phyloP scores from a whole-genome alignment of 2,888 invertebrate genomes.

The Phaedon cochleariae region DNA sequence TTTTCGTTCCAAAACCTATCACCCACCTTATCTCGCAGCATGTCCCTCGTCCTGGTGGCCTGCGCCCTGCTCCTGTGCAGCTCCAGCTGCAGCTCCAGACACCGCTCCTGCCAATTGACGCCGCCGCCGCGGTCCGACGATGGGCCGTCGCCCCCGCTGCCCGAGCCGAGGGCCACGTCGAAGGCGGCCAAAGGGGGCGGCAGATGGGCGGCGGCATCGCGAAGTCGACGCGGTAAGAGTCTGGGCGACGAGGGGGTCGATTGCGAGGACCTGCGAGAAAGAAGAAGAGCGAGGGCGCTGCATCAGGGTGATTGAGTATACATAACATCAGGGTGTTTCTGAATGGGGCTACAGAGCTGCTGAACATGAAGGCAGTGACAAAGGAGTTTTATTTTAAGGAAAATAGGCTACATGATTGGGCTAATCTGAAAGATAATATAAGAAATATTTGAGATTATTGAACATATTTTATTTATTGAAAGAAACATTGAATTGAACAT shows the following conservation, averaged over 20 bases:
- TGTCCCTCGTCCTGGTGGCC: constrained; percentile 85
- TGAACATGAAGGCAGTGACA: constrained; percentile 74
- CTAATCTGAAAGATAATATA: constrained; percentile 70
- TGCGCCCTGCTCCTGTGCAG: constrained; percentile 86
- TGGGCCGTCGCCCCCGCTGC: constrained; percentile 54
- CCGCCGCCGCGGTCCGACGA: constrained; percentile 47
- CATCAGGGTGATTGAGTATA: no score
- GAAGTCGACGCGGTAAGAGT: constrained; percentile 74
- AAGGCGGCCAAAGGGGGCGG: constrained; percentile 48
- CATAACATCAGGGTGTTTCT: no score
- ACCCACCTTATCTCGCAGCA: constrained; percentile 88
- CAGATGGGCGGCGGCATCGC: constrained; percentile 66
- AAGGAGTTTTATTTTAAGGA: constrained; percentile 78
- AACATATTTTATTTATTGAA: no score
- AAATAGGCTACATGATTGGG: constrained; percentile 85
- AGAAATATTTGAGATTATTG: constrained; percentile 53
- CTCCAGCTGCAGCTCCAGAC: constrained; percentile 85
- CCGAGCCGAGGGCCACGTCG: constrained; percentile 59
- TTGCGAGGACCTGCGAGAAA: constrained; percentile 55
- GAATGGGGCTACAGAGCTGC: constrained; percentile 79
- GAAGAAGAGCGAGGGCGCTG: no score
- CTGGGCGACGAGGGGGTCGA: constrained; percentile 80
- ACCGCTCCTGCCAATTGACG: constrained; percentile 90
- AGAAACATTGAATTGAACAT: no score
- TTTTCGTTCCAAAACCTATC: no score